These are phyloP conservation scores for Carassius carassius DNA, from an alignment of 2,113 vertebrate species.

Conservation along the genomic window DNA sequence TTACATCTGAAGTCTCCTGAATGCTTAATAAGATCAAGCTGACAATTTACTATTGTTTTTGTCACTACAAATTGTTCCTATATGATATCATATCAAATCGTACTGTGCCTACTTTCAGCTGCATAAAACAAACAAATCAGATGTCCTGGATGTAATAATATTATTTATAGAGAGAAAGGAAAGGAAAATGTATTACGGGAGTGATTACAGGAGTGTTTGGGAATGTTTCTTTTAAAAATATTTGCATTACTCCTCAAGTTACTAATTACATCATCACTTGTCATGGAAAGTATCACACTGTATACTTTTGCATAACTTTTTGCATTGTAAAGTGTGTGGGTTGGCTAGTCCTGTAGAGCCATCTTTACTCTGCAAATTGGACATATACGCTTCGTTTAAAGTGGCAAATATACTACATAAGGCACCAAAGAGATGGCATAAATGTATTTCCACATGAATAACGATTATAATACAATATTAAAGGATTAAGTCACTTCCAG, in stretches of 20 bases:
- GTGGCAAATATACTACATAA: background rate
- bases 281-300: background rate
- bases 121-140: background rate
- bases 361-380: background rate
- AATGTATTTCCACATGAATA: background rate
- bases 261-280: background rate
- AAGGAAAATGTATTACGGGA: background rate
- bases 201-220: background rate
- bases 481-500: too few species aligned
- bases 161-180: background rate
- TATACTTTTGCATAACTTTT: background rate
- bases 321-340: background rate
- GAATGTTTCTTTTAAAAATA: background rate
- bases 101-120: background rate
- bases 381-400: background rate
- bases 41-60: constrained; percentile 28
- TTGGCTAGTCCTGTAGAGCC: background rate
- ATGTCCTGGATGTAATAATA: background rate
- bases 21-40: constrained; percentile 45
- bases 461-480: background rate
- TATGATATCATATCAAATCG: constrained; percentile 7
- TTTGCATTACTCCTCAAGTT: background rate
- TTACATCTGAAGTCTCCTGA: constrained; percentile 36
- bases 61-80: background rate
- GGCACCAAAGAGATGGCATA: background rate